Conservation (phyloP, 1,140 invertebrate species). For the Halotydeus destructor region DNA sequence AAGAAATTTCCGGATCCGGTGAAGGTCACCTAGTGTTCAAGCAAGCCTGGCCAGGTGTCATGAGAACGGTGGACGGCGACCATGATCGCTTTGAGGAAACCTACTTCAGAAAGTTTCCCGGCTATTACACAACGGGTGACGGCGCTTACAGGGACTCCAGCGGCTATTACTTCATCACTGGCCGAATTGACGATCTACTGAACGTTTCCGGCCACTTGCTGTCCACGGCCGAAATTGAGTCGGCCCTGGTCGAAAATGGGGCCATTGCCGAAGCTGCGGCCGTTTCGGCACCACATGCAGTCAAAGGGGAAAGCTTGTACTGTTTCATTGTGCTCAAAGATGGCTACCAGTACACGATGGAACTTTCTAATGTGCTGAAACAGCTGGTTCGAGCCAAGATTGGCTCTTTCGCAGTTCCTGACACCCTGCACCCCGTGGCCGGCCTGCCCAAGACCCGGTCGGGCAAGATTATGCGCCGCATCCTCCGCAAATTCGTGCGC, state of each 20-base stretch:
- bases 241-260: slow-evolving; percentile 58
- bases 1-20: slow-evolving; percentile 59
- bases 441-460: slow-evolving; percentile 87
- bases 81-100: slow-evolving; percentile 79
- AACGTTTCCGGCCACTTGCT: slow-evolving; percentile 96
- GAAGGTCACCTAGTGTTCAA: slow-evolving; percentile 61
- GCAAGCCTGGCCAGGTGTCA: slow-evolving; percentile 89
- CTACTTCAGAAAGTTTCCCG: slow-evolving; percentile 86
- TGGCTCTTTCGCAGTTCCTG: slow-evolving; percentile 85
- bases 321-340: slow-evolving; percentile 80
- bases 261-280: slow-evolving; percentile 80
- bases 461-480: slow-evolving; percentile 90
- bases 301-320: slow-evolving; percentile 90
- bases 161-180: slow-evolving; percentile 90
- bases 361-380: slow-evolving; percentile 39
- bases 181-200: slow-evolving; percentile 89
- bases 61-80: slow-evolving; percentile 76
- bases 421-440: slow-evolving; percentile 74
- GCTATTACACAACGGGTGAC: slow-evolving; percentile 91
- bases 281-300: slow-evolving; percentile 68
- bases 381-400: slow-evolving; percentile 62
- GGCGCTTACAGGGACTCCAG: slow-evolving; percentile 44
- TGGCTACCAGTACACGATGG: slow-evolving; percentile 20
- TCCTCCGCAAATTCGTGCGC: slow-evolving; percentile 78
- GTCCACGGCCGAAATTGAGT: slow-evolving; percentile 82